These are phyloP conservation scores for Muscidifurax raptorellus DNA, from an alignment of 1,140 invertebrate genomes.

Conservation along the genomic window DNA sequence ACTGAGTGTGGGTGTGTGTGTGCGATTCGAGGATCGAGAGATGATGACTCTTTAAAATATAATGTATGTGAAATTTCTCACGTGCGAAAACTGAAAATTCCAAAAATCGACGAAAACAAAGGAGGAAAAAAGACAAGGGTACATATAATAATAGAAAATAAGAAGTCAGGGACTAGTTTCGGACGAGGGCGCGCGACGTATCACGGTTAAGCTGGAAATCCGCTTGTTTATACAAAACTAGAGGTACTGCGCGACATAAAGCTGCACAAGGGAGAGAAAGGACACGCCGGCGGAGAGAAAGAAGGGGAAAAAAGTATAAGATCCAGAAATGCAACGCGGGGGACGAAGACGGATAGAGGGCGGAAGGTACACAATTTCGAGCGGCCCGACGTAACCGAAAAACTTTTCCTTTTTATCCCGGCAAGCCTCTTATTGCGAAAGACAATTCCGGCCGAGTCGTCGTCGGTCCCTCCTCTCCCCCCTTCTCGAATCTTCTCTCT, in stretches of 20 bases:
- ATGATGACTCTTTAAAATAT: not conserved
- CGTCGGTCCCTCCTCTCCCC: not conserved
- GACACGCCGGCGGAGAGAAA: not conserved
- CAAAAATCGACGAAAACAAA: not conserved
- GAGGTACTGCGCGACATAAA: not conserved
- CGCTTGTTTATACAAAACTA: slow-evolving; percentile 58
- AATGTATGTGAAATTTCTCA: too few species aligned
- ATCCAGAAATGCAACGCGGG: slow-evolving; percentile 7
- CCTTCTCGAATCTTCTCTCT: not conserved
- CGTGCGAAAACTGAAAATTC: too few species aligned
- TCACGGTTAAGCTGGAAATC: slow-evolving; percentile 50
- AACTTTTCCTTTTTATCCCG: slow-evolving; percentile 55
- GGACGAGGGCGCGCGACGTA: not conserved
- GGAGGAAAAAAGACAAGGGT: not conserved
- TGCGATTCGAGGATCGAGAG: too few species aligned
- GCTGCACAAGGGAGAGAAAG: too few species aligned
- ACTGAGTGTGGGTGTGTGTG: too few species aligned
- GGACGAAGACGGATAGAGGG: slow-evolving; percentile 30
- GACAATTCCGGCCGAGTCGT: slow-evolving; percentile 49
- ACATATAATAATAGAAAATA: not conserved
- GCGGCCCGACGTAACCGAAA: slow-evolving; percentile 43
- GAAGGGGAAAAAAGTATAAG: not conserved
- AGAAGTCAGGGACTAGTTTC: not conserved
- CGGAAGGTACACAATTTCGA: slow-evolving; percentile 34
- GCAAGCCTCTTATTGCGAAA: slow-evolving; percentile 57